Evolutionary conservation across 1,140 invertebrate species (phyloP).

Genomic region (Caerostris extrusa): DNA sequence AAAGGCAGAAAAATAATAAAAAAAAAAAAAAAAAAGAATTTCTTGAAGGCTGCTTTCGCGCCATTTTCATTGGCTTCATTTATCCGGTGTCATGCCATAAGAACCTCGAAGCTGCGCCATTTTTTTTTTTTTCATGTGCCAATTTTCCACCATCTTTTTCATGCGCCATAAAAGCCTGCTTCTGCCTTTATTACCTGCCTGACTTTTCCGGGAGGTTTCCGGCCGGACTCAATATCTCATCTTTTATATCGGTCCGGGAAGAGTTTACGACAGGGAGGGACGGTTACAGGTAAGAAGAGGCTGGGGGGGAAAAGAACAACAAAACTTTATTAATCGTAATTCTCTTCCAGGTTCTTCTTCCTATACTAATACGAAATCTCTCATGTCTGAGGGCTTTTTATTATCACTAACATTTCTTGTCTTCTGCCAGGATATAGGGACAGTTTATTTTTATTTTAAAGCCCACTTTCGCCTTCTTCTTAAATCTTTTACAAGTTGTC

Average conservation of each 20-base stretch:
- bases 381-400: constrained; percentile 19
- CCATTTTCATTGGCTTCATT: constrained; percentile 75
- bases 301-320: neutral
- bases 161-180: constrained; percentile 58
- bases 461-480: neutral
- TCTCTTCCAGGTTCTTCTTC: neutral
- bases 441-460: neutral
- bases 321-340: constrained; percentile 72
- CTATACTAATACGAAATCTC: neutral
- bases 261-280: constrained; percentile 2
- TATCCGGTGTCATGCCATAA: constrained; percentile 65
- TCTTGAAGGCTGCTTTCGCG: constrained; percentile 27
- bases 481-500: neutral
- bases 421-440: neutral
- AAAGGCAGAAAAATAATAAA: neutral
- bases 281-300: constrained; percentile 47
- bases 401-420: constrained; percentile 15
- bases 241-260: constrained; percentile 38
- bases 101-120: neutral
- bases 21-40: constrained; percentile 20
- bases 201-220: constrained; percentile 34
- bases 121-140: neutral
- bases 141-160: constrained; percentile 57
- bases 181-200: constrained; percentile 58
- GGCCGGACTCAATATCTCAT: constrained; percentile 43